Percentiles rank a stretch among this genome's conserved stretches.
Conservation (phyloP, 2,113 vertebrate species). For the Thalassoma bifasciatum region DNA sequence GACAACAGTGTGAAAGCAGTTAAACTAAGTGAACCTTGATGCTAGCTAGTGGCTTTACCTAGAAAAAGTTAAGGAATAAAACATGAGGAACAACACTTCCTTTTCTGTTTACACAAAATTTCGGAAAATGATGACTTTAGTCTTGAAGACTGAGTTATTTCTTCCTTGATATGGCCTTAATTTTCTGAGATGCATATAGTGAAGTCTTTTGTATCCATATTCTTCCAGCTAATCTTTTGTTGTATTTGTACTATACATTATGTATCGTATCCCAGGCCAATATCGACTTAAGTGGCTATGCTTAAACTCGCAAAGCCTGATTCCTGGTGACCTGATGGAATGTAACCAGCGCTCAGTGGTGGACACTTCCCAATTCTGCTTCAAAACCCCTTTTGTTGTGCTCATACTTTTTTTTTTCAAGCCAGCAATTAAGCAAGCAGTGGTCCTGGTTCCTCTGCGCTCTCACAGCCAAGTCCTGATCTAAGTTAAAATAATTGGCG, state of each 20-base stretch:
- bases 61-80: no score
- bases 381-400: slow-evolving; percentile 70
- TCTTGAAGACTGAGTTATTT: no score
- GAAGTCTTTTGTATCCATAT: neutral
- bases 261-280: neutral
- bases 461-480: slow-evolving; percentile 77
- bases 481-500: slow-evolving; percentile 79
- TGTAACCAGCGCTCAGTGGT: slow-evolving; percentile 54
- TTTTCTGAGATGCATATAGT: neutral
- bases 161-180: no score
- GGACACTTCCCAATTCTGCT: slow-evolving; percentile 43
- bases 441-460: slow-evolving; percentile 59
- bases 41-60: no score
- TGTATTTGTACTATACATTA: neutral
- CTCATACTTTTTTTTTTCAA: slow-evolving; percentile 62
- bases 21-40: no score
- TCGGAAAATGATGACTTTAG: no score
- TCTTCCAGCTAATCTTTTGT: neutral
- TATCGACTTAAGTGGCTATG: slow-evolving; percentile 17
- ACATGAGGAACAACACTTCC: no score
- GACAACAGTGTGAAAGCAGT: no score
- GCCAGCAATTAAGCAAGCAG: slow-evolving; percentile 71
- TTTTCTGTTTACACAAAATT: no score
- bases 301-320: slow-evolving; percentile 18
- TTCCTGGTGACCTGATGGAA: slow-evolving; percentile 61